These are phyloP conservation scores for Caenorhabditis tropicalis DNA, from an alignment of 1,140 invertebrate species.

Conservation along the genomic window DNA sequence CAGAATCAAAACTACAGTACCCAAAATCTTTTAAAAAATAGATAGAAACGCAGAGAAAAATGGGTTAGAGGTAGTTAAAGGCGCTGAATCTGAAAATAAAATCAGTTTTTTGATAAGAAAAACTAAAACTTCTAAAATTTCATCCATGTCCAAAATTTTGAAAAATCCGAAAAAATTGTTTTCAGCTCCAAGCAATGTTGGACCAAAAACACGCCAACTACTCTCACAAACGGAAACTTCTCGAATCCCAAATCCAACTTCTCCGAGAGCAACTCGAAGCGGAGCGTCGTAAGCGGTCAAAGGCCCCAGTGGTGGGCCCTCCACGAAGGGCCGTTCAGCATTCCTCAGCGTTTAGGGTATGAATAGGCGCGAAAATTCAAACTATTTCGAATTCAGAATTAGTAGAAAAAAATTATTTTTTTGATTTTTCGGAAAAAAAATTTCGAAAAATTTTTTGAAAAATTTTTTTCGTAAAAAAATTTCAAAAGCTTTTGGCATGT, in stretches of 20 bases:
- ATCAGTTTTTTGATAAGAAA: background rate
- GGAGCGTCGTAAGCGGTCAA: constrained; percentile 31
- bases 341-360: constrained; percentile 27
- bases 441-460: background rate
- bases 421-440: background rate
- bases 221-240: constrained; percentile 46
- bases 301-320: background rate
- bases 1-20: too few relatives aligned
- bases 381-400: too few relatives aligned
- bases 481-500: background rate
- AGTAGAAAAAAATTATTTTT: too few relatives aligned
- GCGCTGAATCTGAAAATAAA: background rate
- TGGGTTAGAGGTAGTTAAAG: too few relatives aligned
- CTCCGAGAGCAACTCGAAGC: constrained; percentile 54
- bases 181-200: constrained; percentile 47
- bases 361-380: background rate
- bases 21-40: too few relatives aligned
- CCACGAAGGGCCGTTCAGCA: background rate
- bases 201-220: constrained; percentile 48
- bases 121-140: background rate
- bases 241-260: constrained; percentile 45
- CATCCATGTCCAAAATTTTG: too few relatives aligned
- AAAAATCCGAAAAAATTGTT: too few relatives aligned
- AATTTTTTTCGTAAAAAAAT: background rate
- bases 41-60: too few relatives aligned